These are phyloP conservation scores for Salminus brasiliensis DNA, from an alignment of 2,113 vertebrate genomes.

Conservation along the genomic window DNA sequence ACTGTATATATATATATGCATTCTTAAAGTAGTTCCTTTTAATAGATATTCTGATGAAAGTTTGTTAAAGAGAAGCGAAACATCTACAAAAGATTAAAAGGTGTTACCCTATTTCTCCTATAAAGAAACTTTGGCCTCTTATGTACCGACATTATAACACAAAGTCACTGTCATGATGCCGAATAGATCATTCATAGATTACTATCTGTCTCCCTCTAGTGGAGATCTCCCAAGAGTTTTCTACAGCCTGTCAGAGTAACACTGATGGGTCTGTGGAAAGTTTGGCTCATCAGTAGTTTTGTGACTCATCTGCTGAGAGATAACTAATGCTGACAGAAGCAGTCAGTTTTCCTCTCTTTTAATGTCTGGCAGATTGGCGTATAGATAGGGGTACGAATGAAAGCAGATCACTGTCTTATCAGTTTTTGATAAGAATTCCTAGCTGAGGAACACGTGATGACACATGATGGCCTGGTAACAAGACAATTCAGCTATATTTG, in stretches of 20 bases:
- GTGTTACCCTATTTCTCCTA: too few species aligned
- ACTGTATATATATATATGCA: too few species aligned
- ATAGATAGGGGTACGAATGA: background rate
- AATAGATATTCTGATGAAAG: too few species aligned
- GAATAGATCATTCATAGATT: too few species aligned
- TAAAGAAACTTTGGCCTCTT: too few species aligned
- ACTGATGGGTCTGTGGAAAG: background rate
- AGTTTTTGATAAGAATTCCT: background rate
- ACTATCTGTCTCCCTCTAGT: constrained; percentile 41
- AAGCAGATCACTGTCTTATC: background rate
- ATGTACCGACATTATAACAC: too few species aligned
- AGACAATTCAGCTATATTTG: background rate
- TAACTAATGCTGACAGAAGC: background rate
- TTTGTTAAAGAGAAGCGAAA: too few species aligned
- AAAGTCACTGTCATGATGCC: too few species aligned
- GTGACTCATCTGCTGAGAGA: background rate
- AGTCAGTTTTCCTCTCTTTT: background rate
- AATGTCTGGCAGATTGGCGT: background rate
- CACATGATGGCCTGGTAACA: background rate
- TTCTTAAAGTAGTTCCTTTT: too few species aligned
- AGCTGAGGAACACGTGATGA: background rate
- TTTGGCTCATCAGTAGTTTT: background rate
- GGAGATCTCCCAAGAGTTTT: background rate
- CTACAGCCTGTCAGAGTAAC: background rate
- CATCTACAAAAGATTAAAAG: too few species aligned